Base-by-base conservation (phyloP, 2,113 vertebrate genomes). In the Sigmodon hispidus region DNA sequence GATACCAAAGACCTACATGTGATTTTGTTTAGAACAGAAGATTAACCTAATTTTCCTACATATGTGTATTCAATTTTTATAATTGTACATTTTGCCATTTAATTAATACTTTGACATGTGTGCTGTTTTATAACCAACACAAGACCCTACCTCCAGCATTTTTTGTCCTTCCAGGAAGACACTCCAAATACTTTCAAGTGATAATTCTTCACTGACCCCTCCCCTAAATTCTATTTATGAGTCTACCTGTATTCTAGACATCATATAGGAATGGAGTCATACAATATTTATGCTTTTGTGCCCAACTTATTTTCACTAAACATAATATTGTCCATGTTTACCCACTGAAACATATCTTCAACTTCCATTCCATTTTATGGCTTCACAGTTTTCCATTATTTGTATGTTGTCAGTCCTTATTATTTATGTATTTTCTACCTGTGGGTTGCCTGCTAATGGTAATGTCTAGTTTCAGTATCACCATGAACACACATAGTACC, bases 91-190 rank as follows among this genome's bases (percentile, higher is more conserved):
- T 65, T 50, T 50, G 31, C 40, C 43, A 5, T 52, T 55, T 36
- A 24, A 81, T 24, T 34, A 67, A 5, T 22, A 15, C 45, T n/a
- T 34, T 75, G 16, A 16, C 45, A 11, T 24, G 24, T 48, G 31
- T 31, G 22, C 9, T 16, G 0, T 24, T 80, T 13, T 45, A 4
- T 3, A 8, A 0, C 65, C 34, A 1, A 43, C 26, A 7, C 21
- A 26, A 36, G 50, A 36, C 0, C 19, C 80, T 4, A 0, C 11
- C 50, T 19, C 63, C 43, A 10, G 0, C 7, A 13, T 43, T 10
- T n/a, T 59, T 55, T 45, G 34, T 73, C 22, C 3, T 63, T 11
- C 50, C 84, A 59, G 5, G 31, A 7, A 34, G 76, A 88, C 63
- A n/a, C 52, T 77, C 76, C n/a, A 29, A 81, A 50, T 57, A 19